Evolutionary conservation across 1,140 invertebrate species (phyloP), one percentile per base, ranked within the genome.

Genomic region (Lerema accius): DNA sequence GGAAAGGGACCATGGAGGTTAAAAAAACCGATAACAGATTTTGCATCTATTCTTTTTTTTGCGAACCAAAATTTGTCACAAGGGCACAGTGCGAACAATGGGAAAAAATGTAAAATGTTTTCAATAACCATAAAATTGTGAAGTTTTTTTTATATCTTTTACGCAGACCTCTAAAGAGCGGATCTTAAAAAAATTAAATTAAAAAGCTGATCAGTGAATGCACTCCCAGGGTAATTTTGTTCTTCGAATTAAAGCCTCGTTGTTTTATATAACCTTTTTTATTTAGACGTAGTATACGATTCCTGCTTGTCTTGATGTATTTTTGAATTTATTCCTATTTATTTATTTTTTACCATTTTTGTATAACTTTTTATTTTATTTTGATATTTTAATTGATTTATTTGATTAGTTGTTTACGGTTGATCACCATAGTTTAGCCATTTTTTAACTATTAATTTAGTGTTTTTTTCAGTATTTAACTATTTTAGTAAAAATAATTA

Each of bases 311-410:
- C 87, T 87, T 72, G 74, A 86, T 79, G 74, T 86, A 83, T 85
- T 86, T 86, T 84, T 84, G 73, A 79, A 69, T 68, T 86, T 80
- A 85, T 85, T 82, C 79, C 78, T 87, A 86, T 86, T 86, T 84
- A 84, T 83, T 83, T 83, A 78, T 84, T 86, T 86, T 81, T 78
- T 84, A 80, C 76, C 67, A 71, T 78, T 80, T 87, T 87, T 89
- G 74, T 86, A 87, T 84, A 73, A 76, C 74, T 69, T 83, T 86
- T 86, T 65, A 76, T 75, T 65, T 65, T 67, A 63, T 56, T 65
- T 65, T 79, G 79, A 77, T 76, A 63, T 56, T 65, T 65, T 80
- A 81, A 77, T 76, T 63, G 61, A 66, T 65, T 65, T 63, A 69
- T 73, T 56, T 58, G 43, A 66, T 39, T 78, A 78, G 66, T n/a